Evolutionary conservation across 2,113 vertebrate species (phyloP), one percentile per base, ranked within the genome.

Genomic region (Pelobates fuscus): DNA sequence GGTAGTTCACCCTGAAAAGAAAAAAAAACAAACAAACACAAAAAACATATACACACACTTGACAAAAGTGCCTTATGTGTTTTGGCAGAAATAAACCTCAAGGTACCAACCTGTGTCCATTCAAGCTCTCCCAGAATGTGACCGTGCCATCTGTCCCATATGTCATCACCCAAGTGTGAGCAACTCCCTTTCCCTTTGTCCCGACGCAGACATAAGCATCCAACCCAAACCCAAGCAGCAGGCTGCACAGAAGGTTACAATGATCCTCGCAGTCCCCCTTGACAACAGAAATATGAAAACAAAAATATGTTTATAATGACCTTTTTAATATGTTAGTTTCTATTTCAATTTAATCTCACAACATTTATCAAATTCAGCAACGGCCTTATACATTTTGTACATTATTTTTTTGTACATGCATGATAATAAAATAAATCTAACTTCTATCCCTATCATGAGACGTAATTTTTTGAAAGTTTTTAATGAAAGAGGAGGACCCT

Each of bases 221-320:
- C 79, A 98, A 77, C 5, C 96, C 97, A 67, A 95, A 98, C 2
- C 97, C 97, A 68, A 99, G 91, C 68, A 98, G 89, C 69, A 99
- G 93, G 83, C 95, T 96, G 85, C 97, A 99, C 17, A 99, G 87
- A 60, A 98, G 91, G 49, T 93, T 95, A 67, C 96, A 93, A 14
- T 99, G 97, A 81, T 99, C 97, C 85, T 99, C 96, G 85, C 96
- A 97, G 81, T 99, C 97, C n/a, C 97, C 97, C 96, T 98, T 77
- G 10, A 55, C 14, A 83, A 24, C 80, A 70, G 27, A 61, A 21
- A 65, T 14, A n/a, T n/a, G n/a, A n/a, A n/a, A n/a, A n/a, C n/a
- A n/a, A n/a, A n/a, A n/a, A n/a, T n/a, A n/a, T n/a, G n/a, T n/a
- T n/a, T n/a, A n/a, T n/a, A n/a, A n/a, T n/a, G n/a, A n/a, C n/a